phyloP scores from a whole-genome alignment of 2,888 invertebrate genomes.

The Notodonta ziczac region DNA sequence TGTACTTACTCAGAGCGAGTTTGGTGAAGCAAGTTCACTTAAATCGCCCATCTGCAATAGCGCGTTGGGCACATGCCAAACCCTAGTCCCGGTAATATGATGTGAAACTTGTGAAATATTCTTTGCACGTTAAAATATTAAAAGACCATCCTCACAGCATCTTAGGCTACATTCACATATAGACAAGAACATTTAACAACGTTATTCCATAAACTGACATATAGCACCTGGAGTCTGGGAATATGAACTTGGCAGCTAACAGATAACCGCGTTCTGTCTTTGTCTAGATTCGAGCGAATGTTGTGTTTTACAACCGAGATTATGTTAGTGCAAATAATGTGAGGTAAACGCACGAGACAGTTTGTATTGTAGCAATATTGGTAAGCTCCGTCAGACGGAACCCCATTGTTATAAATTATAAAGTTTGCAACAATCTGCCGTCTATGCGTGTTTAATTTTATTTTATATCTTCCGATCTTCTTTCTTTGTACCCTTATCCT shows the following conservation, averaged over 20 bases:
- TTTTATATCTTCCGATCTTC: no score
- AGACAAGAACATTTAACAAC: background rate
- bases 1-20: slow-evolving; percentile 22
- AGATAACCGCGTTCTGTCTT: background rate
- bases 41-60: slow-evolving; percentile 54
- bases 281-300: background rate
- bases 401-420: no score
- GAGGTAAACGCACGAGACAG: no score
- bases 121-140: background rate
- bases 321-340: no score
- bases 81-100: background rate
- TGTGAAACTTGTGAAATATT: background rate
- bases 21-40: slow-evolving; percentile 25
- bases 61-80: slow-evolving; percentile 55
- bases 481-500: no score
- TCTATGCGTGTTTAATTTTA: no score
- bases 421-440: no score
- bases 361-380: no score
- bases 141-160: background rate
- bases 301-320: background rate
- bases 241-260: background rate
- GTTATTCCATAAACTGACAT: background rate
- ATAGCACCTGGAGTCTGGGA: background rate
- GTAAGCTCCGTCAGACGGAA: no score
- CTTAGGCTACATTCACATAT: background rate